Percentiles rank a stretch among this genome's conserved stretches.
phyloP scores from a whole-genome alignment of 2,888 invertebrate species.

The Xestia c-nigrum region DNA sequence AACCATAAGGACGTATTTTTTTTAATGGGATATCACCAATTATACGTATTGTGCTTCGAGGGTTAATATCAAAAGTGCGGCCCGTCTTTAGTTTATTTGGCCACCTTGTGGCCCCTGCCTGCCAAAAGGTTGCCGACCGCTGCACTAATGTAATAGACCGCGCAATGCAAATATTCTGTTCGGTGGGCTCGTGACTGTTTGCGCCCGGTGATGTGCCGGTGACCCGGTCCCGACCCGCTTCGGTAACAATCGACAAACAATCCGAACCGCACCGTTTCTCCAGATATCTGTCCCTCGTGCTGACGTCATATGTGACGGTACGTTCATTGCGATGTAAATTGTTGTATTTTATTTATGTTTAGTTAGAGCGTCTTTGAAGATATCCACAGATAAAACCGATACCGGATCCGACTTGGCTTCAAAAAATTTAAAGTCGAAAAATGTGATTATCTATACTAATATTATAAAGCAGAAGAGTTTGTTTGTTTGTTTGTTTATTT shows the following conservation, averaged over 20 bases:
- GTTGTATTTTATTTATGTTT: slow-evolving; percentile 1
- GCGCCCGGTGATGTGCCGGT: no score
- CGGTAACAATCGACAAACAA: slow-evolving; percentile 45
- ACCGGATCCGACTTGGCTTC: background rate
- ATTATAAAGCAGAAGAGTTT: no score
- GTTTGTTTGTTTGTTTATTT: no score
- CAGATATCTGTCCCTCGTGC: background rate
- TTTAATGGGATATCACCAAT: no score
- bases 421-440: background rate
- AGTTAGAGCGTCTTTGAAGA: no score
- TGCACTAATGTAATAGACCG: slow-evolving; percentile 68
- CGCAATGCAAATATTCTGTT: slow-evolving; percentile 63
- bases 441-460: no score
- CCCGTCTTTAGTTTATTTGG: no score
- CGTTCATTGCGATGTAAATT: background rate
- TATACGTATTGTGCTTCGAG: no score
- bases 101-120: no score
- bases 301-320: background rate
- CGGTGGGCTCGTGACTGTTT: slow-evolving; percentile 42
- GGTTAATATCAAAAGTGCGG: no score
- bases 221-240: slow-evolving; percentile 15
- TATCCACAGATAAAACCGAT: background rate
- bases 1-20: no score
- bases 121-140: no score
- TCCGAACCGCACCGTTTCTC: background rate